These are phyloP conservation scores for Dicranocentrus wangi DNA, from an alignment of 2,888 invertebrate species.

Conservation along the genomic window DNA sequence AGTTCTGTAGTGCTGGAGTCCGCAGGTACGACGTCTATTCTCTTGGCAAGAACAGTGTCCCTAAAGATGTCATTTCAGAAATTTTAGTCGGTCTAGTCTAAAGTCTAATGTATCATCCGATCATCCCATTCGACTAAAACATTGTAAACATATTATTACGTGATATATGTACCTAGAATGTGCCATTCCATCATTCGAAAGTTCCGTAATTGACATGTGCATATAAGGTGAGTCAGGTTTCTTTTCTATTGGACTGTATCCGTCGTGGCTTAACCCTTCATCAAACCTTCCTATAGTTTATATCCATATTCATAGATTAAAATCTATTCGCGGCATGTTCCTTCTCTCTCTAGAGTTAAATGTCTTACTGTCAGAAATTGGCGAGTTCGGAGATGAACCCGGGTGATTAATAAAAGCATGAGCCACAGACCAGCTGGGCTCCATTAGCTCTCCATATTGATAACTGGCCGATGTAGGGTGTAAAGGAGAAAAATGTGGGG, in stretches of 20 bases:
- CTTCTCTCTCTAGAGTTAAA: neutral
- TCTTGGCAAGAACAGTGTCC: conserved; percentile 43
- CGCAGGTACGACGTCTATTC: conserved; percentile 69
- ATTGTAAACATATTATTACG: no score
- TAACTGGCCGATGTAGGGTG: conserved; percentile 53
- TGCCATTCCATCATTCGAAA: conserved; percentile 52
- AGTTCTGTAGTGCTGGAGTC: conserved; percentile 67
- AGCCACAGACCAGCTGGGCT: conserved; percentile 62
- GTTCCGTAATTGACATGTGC: conserved; percentile 56
- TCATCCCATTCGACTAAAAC: no score
- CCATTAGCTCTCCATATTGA: conserved; percentile 59
- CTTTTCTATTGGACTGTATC: conserved; percentile 52
- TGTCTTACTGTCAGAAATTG: conserved; percentile 37
- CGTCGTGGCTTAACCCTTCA: conserved; percentile 55
- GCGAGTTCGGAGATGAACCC: conserved; percentile 48
- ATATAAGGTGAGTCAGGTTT: conserved; percentile 54
- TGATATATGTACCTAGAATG: conserved; percentile 42
- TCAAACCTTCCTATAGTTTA: conserved; percentile 23
- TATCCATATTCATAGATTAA: neutral
- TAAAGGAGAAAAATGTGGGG: conserved; percentile 57
- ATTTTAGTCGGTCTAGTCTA: neutral
- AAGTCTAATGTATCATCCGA: no score
- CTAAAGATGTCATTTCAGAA: neutral
- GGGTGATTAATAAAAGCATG: conserved; percentile 62
- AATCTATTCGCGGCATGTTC: conserved; percentile 1